phyloP scores from a whole-genome alignment of 2,888 invertebrate genomes.

The Himalopsyche kuldschensis region DNA sequence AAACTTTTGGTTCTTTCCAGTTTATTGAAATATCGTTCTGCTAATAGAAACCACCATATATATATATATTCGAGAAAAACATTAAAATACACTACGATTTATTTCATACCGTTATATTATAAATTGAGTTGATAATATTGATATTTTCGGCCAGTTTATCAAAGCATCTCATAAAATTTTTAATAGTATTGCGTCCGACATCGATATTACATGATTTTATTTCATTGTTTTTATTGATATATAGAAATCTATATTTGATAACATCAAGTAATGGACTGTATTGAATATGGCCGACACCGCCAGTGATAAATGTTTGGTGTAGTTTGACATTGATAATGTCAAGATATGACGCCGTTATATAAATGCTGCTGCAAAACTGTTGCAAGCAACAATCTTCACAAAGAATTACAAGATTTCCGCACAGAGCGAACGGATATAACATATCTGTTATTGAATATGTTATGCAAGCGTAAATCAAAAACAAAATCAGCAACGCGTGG shows the following conservation, averaged over 20 bases:
- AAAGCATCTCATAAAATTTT: neutral
- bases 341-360: neutral
- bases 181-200: neutral
- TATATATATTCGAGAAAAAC: neutral
- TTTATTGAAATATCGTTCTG: too few species aligned
- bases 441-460: neutral
- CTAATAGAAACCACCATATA: too few species aligned
- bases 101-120: neutral
- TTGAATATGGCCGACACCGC: neutral
- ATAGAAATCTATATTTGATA: neutral
- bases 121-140: neutral
- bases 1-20: too few species aligned
- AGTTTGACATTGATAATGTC: neutral
- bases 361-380: neutral
- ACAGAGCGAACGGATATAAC: neutral
- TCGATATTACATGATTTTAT: neutral
- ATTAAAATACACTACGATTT: neutral
- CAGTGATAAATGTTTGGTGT: neutral
- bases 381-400: neutral
- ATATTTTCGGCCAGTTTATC: neutral
- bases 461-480: neutral
- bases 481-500: neutral
- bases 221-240: neutral
- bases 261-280: neutral
- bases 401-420: neutral